Base-by-base conservation (phyloP, 2,797 vertebrate genomes). In the Sebastes ruberrimus region DNA sequence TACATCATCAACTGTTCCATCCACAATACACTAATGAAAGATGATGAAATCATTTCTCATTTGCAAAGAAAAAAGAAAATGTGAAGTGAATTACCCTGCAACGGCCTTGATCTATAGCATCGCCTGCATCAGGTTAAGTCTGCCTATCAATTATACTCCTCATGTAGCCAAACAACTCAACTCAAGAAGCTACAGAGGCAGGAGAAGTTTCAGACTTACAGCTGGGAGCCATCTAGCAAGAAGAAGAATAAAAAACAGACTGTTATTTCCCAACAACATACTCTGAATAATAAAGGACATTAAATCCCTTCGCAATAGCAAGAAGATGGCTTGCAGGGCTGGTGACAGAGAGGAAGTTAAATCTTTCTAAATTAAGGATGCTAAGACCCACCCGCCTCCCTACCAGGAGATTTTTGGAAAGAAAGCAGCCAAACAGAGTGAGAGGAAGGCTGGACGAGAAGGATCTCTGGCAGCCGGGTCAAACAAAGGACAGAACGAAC, bases 1-100 rank as follows among this genome's bases (percentile, higher is more conserved):
- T 90, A 91, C 92, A 90, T 92, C 92, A 91, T 91, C 87, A 89
- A 88, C 89, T 67, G 67, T 83, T 86, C 78, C 83, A 86, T 90
- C 86, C 63, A 85, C 67, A 68, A 83, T 75, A 46, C 69, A 59
- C 80, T 85, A 88, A 89, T 86, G 87, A 86, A 90, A 86, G 67
- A 82, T 85, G 90, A 94, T 92, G 85, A 92, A 91, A 94, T 86
- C 11, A 10, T 46, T 33, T 85, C 82, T 89, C 86, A 85, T 90
- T 90, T 82, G 79, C 42, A 65, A 72, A 74, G 56, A 78, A 76
- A 76, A 71, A 64, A 6, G 20, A 49, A 78, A 80, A 59, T 59
- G 64, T 35, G 53, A 83, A 83, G 61, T 72, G 42, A 78, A 73
- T 84, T 81, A 77, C 56, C 62, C 80, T 57, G 57, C 38, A 63